These are phyloP conservation scores for Coleophora flavipennella DNA, from an alignment of 2,888 invertebrate species.

Conservation along the genomic window DNA sequence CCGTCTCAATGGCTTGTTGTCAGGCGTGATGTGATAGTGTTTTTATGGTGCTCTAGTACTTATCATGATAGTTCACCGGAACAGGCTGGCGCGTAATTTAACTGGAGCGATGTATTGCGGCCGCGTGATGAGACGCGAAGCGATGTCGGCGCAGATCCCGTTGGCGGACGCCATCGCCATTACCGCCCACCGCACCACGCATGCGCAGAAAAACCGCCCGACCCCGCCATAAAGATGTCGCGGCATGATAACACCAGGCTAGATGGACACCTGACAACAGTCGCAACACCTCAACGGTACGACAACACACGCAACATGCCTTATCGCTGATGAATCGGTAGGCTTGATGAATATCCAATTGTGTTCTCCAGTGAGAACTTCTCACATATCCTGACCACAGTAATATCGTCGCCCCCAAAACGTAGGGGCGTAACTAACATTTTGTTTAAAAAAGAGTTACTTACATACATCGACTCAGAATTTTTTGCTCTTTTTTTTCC, in stretches of 20 bases:
- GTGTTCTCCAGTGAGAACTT: too few relatives aligned
- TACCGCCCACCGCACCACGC: constrained; percentile 61
- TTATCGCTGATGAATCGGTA: constrained; percentile 40
- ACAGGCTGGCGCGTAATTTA: constrained; percentile 61
- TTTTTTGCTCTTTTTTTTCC: too few relatives aligned
- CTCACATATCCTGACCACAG: constrained; percentile 38
- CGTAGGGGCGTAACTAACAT: too few relatives aligned
- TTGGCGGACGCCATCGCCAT: constrained; percentile 61
- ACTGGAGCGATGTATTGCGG: constrained; percentile 67
- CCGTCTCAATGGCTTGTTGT: constrained; percentile 7
- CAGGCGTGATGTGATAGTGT: constrained; percentile 23
- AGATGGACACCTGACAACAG: constrained; percentile 51
- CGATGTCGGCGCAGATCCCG: constrained; percentile 65
- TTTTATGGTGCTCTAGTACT: constrained; percentile 39
- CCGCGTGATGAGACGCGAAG: constrained; percentile 65
- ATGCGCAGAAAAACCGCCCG: constrained; percentile 55
- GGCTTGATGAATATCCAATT: constrained; percentile 54
- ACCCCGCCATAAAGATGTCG: constrained; percentile 59
- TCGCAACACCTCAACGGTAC: constrained; percentile 35
- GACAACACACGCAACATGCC: too few relatives aligned
- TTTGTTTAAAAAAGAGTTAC: too few relatives aligned
- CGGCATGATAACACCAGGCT: constrained; percentile 48
- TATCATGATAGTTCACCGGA: constrained; percentile 54
- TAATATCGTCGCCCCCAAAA: too few relatives aligned
- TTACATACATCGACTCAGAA: too few relatives aligned